Conservation (phyloP, 2,888 invertebrate genomes). For the Sisyra nigra region DNA sequence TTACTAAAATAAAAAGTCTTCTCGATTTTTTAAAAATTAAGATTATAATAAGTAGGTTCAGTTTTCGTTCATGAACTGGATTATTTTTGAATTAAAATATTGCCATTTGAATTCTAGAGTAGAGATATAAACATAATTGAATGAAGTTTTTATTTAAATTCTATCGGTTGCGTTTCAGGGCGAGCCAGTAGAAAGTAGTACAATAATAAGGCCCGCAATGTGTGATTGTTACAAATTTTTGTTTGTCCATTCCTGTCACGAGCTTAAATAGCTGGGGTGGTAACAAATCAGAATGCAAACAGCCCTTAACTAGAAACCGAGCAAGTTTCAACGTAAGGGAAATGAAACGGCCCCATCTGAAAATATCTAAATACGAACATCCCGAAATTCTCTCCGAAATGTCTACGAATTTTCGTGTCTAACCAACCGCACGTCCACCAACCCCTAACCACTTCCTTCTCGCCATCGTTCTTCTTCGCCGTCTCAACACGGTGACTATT, state of each 20-base stretch:
- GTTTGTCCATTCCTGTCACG: slow-evolving; percentile 7
- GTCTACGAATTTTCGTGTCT: no score
- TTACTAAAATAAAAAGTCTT: no score
- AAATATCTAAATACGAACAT: no score
- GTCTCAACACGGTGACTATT: no score
- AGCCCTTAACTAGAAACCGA: slow-evolving; percentile 5
- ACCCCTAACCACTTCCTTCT: no score
- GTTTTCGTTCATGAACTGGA: not conserved
- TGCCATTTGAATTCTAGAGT: not conserved
- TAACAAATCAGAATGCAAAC: slow-evolving; percentile 8
- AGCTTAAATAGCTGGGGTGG: slow-evolving; percentile 1
- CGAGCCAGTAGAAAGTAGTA: not conserved
- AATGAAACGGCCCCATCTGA: no score
- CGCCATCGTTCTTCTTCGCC: no score
- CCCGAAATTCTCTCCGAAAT: no score
- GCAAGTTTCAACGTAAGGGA: no score
- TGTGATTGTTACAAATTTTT: slow-evolving; percentile 7
- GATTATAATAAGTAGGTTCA: not conserved
- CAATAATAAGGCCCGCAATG: slow-evolving; percentile 4
- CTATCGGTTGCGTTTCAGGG: not conserved
- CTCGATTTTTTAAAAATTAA: no score
- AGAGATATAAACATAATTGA: not conserved
- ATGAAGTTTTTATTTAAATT: not conserved
- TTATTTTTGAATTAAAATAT: not conserved
- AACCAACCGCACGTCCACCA: no score